phyloP scores from a whole-genome alignment of 2,113 vertebrate species.

The Alligator sinensis region DNA sequence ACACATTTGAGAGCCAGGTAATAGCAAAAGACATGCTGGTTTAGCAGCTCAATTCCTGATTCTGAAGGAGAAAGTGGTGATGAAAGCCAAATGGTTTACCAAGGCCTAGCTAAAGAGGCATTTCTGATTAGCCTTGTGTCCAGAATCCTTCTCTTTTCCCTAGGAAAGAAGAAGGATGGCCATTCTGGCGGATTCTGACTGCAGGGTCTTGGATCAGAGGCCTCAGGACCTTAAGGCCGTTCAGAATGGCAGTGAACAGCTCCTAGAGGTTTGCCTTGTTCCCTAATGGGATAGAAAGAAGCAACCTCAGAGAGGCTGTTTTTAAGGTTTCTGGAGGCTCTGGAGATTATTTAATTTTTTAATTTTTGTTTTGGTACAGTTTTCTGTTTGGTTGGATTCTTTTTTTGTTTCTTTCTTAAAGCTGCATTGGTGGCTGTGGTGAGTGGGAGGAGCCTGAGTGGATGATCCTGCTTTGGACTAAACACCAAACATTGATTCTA shows the following conservation, averaged over 20 bases:
- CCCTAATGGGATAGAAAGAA: too few species aligned
- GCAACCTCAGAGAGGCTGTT: too few species aligned
- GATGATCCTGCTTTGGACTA: too few species aligned
- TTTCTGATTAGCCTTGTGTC: neutral
- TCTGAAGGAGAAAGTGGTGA: neutral
- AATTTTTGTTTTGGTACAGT: too few species aligned
- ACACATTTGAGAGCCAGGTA: neutral
- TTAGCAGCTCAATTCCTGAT: neutral
- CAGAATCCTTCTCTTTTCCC: neutral
- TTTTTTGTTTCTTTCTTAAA: too few species aligned
- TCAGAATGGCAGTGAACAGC: neutral
- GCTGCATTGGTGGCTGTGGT: too few species aligned
- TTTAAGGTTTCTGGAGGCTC: too few species aligned
- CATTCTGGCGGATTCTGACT: neutral
- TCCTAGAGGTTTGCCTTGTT: too few species aligned
- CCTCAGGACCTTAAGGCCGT: neutral
- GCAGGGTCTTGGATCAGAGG: neutral
- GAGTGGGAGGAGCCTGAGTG: too few species aligned
- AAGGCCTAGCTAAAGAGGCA: neutral
- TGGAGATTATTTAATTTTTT: too few species aligned
- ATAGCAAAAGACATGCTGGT: neutral
- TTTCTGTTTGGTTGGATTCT: too few species aligned
- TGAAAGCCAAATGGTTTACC: neutral
- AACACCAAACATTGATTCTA: too few species aligned
- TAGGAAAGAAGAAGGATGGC: neutral